Evolutionary conservation across 2,113 vertebrate genomes (phyloP).

Genomic region (Platycercus adscitus): DNA sequence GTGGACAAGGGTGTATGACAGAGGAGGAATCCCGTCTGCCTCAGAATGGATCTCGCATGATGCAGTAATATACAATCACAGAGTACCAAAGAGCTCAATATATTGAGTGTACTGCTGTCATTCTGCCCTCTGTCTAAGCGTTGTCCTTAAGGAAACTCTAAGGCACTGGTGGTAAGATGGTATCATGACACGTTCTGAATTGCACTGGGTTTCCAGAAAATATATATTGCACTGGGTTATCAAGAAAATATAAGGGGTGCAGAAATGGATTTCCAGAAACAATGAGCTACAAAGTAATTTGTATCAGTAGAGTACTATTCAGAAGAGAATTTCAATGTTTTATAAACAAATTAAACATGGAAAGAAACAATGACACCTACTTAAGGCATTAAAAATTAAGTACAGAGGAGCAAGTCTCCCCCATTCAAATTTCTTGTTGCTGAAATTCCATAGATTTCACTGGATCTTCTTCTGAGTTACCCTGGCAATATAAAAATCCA

Average conservation of each 20-base stretch:
- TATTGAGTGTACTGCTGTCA: rapidly evolving
- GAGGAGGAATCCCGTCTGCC: background rate
- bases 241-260: background rate
- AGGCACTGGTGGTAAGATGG: background rate
- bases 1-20: background rate
- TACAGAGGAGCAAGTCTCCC: background rate
- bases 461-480: background rate
- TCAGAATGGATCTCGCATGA: rapidly evolving
- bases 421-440: background rate
- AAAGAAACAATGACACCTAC: background rate
- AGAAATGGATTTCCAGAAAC: background rate
- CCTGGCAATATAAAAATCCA: background rate
- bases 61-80: background rate
- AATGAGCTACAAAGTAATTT: background rate
- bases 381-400: background rate
- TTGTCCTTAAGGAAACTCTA: background rate
- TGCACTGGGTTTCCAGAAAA: background rate
- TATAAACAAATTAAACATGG: background rate
- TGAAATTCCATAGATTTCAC: background rate
- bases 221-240: background rate
- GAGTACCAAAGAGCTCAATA: rapidly evolving
- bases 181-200: background rate
- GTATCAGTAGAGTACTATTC: background rate
- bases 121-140: background rate
- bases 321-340: background rate